phyloP scores from a whole-genome alignment of 2,888 invertebrate genomes.

The Ennomos quercinarius region DNA sequence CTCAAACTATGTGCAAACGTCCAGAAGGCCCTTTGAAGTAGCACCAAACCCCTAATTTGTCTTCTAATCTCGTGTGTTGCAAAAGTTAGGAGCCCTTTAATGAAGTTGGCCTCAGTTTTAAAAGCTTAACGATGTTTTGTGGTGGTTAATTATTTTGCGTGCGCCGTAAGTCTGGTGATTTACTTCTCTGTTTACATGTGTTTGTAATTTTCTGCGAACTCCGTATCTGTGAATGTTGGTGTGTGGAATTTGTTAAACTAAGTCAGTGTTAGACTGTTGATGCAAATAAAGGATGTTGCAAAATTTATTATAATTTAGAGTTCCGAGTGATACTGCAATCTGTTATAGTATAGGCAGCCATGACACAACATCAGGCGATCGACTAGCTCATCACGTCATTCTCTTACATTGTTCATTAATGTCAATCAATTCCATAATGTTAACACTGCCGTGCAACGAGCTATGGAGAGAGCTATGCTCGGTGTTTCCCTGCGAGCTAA shows the following conservation, averaged over 20 bases:
- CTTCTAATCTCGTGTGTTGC: conserved; percentile 57
- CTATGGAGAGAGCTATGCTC: no score
- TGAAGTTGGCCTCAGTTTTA: conserved; percentile 57
- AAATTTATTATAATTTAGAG: no score
- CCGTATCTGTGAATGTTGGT: conserved; percentile 1
- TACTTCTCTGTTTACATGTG: conserved; percentile 23
- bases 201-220: conserved; percentile 17
- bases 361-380: no score
- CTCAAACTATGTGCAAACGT: conserved; percentile 63
- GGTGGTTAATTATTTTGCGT: conserved; percentile 48
- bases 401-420: no score
- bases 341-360: no score
- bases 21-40: conserved; percentile 62
- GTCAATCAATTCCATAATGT: no score
- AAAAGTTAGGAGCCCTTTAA: conserved; percentile 57
- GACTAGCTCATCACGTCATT: no score
- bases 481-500: no score
- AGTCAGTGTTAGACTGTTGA: no score
- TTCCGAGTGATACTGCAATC: no score
- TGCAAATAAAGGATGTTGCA: no score
- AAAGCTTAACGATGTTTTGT: conserved; percentile 53
- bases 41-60: conserved; percentile 44
- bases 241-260: neutral
- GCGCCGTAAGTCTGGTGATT: conserved; percentile 30
- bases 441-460: no score